These are phyloP conservation scores for Xestia rhomboidea DNA, from an alignment of 2,888 invertebrate species.

Conservation along the genomic window DNA sequence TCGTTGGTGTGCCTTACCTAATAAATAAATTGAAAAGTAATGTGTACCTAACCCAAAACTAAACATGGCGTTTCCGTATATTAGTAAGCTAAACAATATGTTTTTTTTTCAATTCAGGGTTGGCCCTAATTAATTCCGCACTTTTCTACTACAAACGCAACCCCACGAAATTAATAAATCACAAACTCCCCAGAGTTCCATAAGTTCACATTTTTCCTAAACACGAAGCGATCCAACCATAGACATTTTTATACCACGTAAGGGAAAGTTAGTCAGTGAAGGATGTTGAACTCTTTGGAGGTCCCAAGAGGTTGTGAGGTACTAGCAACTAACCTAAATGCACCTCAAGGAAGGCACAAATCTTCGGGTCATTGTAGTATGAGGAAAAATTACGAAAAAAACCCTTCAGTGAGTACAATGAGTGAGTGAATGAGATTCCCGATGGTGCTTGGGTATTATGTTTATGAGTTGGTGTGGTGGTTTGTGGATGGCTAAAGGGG, in stretches of 20 bases:
- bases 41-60: too few species aligned
- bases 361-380: conserved; percentile 58
- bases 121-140: background rate
- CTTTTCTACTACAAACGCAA: background rate
- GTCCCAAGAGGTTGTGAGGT: conserved; percentile 47
- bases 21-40: background rate
- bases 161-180: conserved; percentile 19
- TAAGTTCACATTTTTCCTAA: conserved; percentile 39
- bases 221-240: conserved; percentile 24
- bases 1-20: too few species aligned
- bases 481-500: background rate
- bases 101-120: background rate
- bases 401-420: conserved; percentile 42
- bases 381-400: conserved; percentile 63
- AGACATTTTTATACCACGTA: conserved; percentile 46
- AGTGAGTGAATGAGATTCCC: conserved; percentile 44
- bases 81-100: background rate
- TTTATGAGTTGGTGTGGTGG: conserved; percentile 10
- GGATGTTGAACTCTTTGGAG: conserved; percentile 48
- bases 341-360: conserved; percentile 53
- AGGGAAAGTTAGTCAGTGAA: conserved; percentile 48
- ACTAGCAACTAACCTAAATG: conserved; percentile 48
- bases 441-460: conserved; percentile 25
- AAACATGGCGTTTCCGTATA: background rate
- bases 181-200: conserved; percentile 31